Evolutionary conservation across 2,888 invertebrate genomes (phyloP).

Genomic region (Heliconius aoede): DNA sequence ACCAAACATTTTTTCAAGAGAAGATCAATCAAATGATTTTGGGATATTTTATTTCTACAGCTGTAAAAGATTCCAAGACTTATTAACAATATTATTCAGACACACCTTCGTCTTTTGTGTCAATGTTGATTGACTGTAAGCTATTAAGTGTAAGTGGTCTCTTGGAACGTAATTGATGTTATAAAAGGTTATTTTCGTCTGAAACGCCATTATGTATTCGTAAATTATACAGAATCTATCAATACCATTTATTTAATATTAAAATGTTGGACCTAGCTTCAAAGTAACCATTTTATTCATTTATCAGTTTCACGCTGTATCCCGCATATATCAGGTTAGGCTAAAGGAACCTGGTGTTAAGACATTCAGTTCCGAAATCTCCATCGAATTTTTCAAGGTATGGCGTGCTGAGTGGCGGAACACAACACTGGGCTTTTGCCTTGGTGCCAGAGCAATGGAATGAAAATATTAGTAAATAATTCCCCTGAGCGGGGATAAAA

Average conservation of each 20-base stretch:
- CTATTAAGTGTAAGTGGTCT: conserved; percentile 28
- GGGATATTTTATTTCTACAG: conserved; percentile 33
- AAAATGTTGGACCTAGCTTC: conserved; percentile 3
- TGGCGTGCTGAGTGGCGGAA: too few relatives aligned
- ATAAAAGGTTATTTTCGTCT: conserved; percentile 23
- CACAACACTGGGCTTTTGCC: too few relatives aligned
- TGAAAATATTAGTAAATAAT: too few relatives aligned
- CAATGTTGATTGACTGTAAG: conserved; percentile 26
- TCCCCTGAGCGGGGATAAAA: too few relatives aligned
- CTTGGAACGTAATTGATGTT: conserved; percentile 13
- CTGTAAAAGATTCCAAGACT: conserved; percentile 28
- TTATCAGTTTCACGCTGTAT: background rate
- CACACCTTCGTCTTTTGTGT: conserved; percentile 9
- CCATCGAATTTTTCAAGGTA: too few relatives aligned
- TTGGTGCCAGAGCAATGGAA: too few relatives aligned
- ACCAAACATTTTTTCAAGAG: conserved; percentile 33
- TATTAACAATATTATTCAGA: conserved; percentile 21
- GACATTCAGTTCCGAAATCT: too few relatives aligned
- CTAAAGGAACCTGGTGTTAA: too few relatives aligned
- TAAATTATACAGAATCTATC: conserved; percentile 23
- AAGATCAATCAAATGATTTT: conserved; percentile 23
- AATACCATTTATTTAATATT: conserved; percentile 11
- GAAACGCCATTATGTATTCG: conserved; percentile 18
- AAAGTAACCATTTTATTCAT: background rate
- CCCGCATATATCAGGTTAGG: too few relatives aligned